phyloP scores from a whole-genome alignment of 2,888 invertebrate species.

The Xestoiulus laeticollis region DNA sequence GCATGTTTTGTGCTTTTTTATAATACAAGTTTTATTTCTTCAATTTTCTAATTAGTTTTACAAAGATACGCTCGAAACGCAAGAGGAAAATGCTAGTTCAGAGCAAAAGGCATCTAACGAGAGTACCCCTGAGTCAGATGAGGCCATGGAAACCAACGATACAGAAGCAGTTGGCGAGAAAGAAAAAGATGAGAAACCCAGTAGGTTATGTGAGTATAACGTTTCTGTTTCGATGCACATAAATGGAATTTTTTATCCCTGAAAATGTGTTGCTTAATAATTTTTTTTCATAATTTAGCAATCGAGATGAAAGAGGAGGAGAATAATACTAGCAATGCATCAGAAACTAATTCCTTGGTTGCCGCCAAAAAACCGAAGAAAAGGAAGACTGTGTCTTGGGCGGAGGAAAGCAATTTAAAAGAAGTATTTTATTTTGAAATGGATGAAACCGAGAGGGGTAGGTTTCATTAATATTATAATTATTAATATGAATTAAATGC shows the following conservation, averaged over 20 bases:
- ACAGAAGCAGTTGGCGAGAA: slow-evolving; percentile 57
- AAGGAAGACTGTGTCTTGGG: slow-evolving; percentile 76
- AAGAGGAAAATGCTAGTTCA: slow-evolving; percentile 45
- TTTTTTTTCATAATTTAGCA: background rate
- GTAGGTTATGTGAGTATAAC: background rate
- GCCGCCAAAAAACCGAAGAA: slow-evolving; percentile 55
- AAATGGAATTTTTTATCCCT: slow-evolving; percentile 55
- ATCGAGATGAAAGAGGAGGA: slow-evolving; percentile 55
- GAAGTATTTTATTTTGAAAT: slow-evolving; percentile 90
- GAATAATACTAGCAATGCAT: slow-evolving; percentile 2
- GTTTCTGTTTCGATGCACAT: background rate
- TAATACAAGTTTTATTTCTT: background rate
- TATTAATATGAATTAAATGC: too few species aligned
- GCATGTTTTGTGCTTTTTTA: background rate
- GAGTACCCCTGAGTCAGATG: slow-evolving; percentile 40
- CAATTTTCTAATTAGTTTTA: slow-evolving; percentile 73
- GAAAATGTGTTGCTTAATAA: slow-evolving; percentile 55
- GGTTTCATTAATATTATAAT: background rate
- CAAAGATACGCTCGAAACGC: slow-evolving; percentile 84
- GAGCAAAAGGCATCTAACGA: slow-evolving; percentile 3
- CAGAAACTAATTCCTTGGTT: slow-evolving; percentile 1
- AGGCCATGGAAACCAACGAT: background rate
- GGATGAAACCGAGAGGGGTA: slow-evolving; percentile 88
- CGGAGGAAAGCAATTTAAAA: slow-evolving; percentile 79
- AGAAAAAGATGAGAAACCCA: slow-evolving; percentile 15